A percentile compares a stretch with the other conserved stretches of the same genome.
These are phyloP conservation scores for Suricata suricatta DNA, from an alignment of 2,113 vertebrate species.

Conservation along the genomic window DNA sequence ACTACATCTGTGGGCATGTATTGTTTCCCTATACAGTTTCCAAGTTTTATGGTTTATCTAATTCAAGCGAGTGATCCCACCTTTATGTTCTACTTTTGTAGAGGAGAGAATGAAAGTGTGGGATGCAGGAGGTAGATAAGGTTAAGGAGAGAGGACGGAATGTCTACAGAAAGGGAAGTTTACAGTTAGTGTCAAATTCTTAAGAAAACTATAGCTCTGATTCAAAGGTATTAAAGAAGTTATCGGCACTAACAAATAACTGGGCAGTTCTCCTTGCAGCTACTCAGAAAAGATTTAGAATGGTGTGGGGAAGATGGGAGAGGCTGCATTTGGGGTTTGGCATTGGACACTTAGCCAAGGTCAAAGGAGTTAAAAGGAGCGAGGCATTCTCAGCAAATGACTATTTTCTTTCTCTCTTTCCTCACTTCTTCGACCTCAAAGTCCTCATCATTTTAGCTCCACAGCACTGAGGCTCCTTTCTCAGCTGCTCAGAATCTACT, in stretches of 20 bases:
- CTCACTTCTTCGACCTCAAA: neutral
- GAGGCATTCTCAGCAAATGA: neutral
- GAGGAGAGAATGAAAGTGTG: neutral
- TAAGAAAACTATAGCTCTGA: neutral
- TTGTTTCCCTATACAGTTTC: neutral
- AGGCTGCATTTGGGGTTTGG: neutral
- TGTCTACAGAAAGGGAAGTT: neutral
- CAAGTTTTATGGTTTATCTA: slow-evolving; percentile 34
- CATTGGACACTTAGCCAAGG: neutral
- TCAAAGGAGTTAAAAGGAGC: neutral
- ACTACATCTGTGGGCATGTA: neutral
- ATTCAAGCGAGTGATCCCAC: slow-evolving; percentile 7
- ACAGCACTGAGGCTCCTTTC: neutral
- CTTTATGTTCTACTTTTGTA: neutral
- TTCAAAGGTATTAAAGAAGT: neutral
- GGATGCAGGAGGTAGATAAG: neutral
- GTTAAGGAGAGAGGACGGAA: neutral
- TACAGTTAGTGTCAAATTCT: neutral
- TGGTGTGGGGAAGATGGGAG: neutral
- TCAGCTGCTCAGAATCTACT: neutral
- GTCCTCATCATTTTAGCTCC: neutral
- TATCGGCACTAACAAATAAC: neutral
- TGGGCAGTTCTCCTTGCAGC: neutral
- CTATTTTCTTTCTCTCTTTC: neutral
- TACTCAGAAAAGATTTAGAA: slow-evolving; percentile 7